These are phyloP conservation scores for Nothobranchius kuhntae DNA, from an alignment of 2,113 vertebrate species.

Conservation along the genomic window DNA sequence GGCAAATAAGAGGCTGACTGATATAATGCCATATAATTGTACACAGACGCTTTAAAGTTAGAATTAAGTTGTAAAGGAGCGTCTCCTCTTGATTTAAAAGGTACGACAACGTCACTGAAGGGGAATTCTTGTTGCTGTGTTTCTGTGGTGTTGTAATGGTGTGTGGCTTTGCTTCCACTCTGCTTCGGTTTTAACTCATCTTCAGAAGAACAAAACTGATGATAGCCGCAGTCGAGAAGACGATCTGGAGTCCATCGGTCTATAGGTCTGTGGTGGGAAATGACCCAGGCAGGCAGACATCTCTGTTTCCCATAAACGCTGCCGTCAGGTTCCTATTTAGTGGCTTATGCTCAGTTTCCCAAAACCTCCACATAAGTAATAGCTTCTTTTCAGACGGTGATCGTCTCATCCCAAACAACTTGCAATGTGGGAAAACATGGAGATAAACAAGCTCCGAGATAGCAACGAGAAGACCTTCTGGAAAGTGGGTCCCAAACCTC, in stretches of 20 bases:
- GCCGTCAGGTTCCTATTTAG: slow-evolving; percentile 49
- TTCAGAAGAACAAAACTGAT: slow-evolving; percentile 42
- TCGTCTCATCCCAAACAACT: slow-evolving; percentile 50
- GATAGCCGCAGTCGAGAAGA: slow-evolving; percentile 27
- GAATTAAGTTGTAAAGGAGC: slow-evolving; percentile 4
- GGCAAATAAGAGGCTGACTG: slow-evolving; percentile 7
- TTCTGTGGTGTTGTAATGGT: slow-evolving; percentile 29
- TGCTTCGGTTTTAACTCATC: slow-evolving; percentile 30
- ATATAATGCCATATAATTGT: not conserved
- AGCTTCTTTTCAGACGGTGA: slow-evolving; percentile 51
- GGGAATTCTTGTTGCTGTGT: slow-evolving; percentile 16
- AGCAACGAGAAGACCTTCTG: not conserved
- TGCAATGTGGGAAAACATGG: slow-evolving; percentile 44
- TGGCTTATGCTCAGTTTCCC: slow-evolving; percentile 52
- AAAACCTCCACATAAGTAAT: slow-evolving; percentile 63
- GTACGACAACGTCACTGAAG: slow-evolving; percentile 21
- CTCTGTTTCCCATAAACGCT: slow-evolving; percentile 53
- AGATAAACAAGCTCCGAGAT: slow-evolving; percentile 42
- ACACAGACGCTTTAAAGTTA: slow-evolving; percentile 18
- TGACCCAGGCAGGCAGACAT: slow-evolving; percentile 9
- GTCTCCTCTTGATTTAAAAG: slow-evolving; percentile 20
- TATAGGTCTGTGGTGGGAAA: slow-evolving; percentile 56
- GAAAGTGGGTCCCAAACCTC: not conserved
- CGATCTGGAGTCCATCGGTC: slow-evolving; percentile 38
- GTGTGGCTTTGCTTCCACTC: slow-evolving; percentile 50